These are phyloP conservation scores for Tetropium fuscum DNA, from an alignment of 2,888 invertebrate species.

Conservation along the genomic window DNA sequence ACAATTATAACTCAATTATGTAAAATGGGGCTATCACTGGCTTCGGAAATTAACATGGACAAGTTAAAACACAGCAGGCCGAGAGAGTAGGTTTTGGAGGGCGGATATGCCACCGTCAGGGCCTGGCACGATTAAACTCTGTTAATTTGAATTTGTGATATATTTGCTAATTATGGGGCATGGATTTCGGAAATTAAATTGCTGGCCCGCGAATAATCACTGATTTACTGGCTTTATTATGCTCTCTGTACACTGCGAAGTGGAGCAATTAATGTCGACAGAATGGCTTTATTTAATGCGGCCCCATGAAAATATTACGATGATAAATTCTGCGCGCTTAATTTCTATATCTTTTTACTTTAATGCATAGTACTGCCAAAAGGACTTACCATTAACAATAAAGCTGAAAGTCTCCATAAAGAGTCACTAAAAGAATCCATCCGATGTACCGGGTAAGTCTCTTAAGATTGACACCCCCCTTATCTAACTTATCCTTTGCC, in stretches of 20 bases:
- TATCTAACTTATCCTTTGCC: no score
- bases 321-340: conserved; percentile 25
- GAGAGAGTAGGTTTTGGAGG: conserved; percentile 48
- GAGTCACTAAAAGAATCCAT: no score
- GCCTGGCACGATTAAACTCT: conserved; percentile 54
- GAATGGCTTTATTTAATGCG: conserved; percentile 28
- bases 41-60: conserved; percentile 66
- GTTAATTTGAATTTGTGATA: conserved; percentile 64
- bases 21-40: conserved; percentile 63
- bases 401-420: no score
- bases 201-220: conserved; percentile 54
- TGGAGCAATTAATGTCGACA: conserved; percentile 40
- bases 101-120: conserved; percentile 54
- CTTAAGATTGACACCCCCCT: no score
- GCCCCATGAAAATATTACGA: conserved; percentile 30
- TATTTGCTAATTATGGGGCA: conserved; percentile 63
- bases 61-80: conserved; percentile 62
- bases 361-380: no score
- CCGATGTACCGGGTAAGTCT: no score
- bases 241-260: conserved; percentile 35
- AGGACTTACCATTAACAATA: no score
- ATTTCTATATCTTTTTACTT: no score
- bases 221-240: conserved; percentile 54
- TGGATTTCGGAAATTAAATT: conserved; percentile 63
- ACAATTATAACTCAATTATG: conserved; percentile 67